Evolutionary conservation across 23 tunicate species (phyloP).

Genomic region (Clavelina lepadiformis): DNA sequence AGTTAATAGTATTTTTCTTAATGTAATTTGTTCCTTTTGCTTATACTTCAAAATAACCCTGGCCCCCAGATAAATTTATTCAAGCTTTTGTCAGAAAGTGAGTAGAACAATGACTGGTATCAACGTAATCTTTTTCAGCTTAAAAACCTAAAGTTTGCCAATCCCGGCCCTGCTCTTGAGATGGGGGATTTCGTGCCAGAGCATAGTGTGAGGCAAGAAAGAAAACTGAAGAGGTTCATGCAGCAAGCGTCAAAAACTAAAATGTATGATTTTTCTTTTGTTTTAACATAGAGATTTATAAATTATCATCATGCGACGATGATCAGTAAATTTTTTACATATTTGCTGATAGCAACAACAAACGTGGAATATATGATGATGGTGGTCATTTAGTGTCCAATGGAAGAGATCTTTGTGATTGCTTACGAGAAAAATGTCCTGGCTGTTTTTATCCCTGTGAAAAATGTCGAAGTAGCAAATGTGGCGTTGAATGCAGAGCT

Average conservation of each 20-base stretch:
- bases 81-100: too few relatives aligned
- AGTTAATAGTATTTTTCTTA: too few relatives aligned
- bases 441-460: constrained; percentile 84
- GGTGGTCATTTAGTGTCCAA: constrained; percentile 44
- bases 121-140: constrained; percentile 21
- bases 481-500: constrained; percentile 68
- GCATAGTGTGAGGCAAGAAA: constrained; percentile 64
- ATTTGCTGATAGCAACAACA: too few relatives aligned
- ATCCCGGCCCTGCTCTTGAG: constrained; percentile 80
- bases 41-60: too few relatives aligned
- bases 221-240: constrained; percentile 52
- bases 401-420: constrained; percentile 82
- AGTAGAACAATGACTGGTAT: too few relatives aligned
- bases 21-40: too few relatives aligned
- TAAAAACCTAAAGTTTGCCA: constrained; percentile 54
- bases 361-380: constrained; percentile 77
- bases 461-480: constrained; percentile 58
- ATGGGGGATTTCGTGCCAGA: constrained; percentile 80
- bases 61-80: too few relatives aligned
- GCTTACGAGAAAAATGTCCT: constrained; percentile 58
- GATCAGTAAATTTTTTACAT: too few relatives aligned
- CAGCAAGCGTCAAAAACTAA: constrained; percentile 40
- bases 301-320: too few relatives aligned
- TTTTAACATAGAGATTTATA: too few relatives aligned
- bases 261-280: constrained; percentile 7